A percentile compares a stretch with the other conserved stretches of the same genome.
Evolutionary conservation across 2,113 vertebrate genomes (phyloP).

Genomic region (Bothrops jararaca): DNA sequence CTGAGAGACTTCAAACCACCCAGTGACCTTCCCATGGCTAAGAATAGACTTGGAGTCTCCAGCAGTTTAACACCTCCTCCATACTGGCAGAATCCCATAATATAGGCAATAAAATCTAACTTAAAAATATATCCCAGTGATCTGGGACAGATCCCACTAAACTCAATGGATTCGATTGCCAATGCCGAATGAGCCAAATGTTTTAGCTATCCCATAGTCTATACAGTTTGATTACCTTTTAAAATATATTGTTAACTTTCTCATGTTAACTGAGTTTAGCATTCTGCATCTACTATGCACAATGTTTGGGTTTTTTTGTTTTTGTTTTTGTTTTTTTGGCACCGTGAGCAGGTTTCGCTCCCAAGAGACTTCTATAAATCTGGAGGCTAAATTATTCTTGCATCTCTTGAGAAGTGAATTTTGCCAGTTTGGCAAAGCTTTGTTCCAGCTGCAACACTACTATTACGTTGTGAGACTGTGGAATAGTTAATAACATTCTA

Average conservation of each 20-base stretch:
- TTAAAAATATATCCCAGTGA: not conserved
- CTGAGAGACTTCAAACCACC: not conserved
- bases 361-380: conserved; percentile 44
- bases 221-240: conserved; percentile 23
- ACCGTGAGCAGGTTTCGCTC: conserved; percentile 47
- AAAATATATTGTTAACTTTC: conserved; percentile 38
- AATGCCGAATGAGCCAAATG: not conserved
- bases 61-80: not conserved
- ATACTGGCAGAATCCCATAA: not conserved
- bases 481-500: conserved; percentile 53
- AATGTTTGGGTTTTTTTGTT: not conserved
- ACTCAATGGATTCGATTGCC: not conserved
- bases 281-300: conserved; percentile 13
- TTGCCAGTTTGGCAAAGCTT: conserved; percentile 41
- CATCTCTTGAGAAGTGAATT: conserved; percentile 47
- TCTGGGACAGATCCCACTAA: not conserved
- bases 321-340: conserved; percentile 44
- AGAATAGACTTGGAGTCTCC: not conserved
- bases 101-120: not conserved
- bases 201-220: not conserved
- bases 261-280: conserved; percentile 25
- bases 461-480: conserved; percentile 33
- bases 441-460: conserved; percentile 15
- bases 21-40: not conserved
- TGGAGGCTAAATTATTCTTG: conserved; percentile 46